phyloP scores from a whole-genome alignment of 2,113 vertebrate genomes.

The Brachyhypopomus gauderio region DNA sequence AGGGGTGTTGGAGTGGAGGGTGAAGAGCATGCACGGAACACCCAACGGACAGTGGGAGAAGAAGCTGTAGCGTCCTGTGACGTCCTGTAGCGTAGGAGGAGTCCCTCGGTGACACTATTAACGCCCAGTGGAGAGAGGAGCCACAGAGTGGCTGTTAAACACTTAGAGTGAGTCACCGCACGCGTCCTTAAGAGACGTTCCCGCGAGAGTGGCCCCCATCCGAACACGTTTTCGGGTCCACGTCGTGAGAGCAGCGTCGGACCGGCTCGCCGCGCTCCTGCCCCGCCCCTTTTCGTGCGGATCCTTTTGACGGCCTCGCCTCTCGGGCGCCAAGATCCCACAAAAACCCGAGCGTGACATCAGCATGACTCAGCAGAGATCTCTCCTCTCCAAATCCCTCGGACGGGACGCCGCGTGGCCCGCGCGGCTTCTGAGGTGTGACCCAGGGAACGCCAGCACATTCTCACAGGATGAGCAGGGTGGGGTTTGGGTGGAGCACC shows the following conservation, averaged over 20 bases:
- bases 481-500: neutral
- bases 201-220: neutral
- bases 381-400: slow-evolving; percentile 52
- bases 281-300: neutral
- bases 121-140: neutral
- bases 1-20: neutral
- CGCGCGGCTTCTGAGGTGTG: slow-evolving; percentile 46
- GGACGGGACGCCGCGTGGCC: slow-evolving; percentile 40
- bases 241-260: neutral
- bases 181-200: neutral
- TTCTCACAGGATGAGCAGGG: slow-evolving; percentile 12
- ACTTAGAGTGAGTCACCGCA: neutral
- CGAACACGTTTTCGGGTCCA: neutral
- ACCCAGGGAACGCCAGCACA: slow-evolving; percentile 42
- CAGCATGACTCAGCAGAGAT: slow-evolving; percentile 18
- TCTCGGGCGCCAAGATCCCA: slow-evolving; percentile 5
- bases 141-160: slow-evolving; percentile 6
- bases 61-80: too few species aligned
- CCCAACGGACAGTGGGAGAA: slow-evolving; percentile 10
- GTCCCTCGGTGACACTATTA: slow-evolving; percentile 1
- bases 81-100: neutral
- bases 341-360: slow-evolving; percentile 20
- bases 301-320: slow-evolving; percentile 4
- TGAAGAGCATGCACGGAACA: too few species aligned
- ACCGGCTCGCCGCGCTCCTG: neutral